Conservation (phyloP, 2,113 vertebrate species). For the Ptilorrhoa leucosticta region DNA sequence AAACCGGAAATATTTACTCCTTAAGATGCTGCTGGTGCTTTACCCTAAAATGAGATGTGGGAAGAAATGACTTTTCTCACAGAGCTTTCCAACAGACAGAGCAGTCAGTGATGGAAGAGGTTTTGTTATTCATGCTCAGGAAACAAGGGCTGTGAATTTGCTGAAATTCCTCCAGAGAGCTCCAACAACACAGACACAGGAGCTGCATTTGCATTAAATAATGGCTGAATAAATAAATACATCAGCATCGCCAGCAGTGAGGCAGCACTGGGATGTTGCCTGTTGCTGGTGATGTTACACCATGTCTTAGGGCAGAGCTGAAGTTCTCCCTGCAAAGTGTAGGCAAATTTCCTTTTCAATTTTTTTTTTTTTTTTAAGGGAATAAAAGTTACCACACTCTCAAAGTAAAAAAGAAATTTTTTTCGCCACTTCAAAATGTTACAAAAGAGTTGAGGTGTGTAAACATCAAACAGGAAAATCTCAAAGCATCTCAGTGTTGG, state of each 20-base stretch:
- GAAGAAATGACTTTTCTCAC: neutral
- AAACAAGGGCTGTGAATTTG: neutral
- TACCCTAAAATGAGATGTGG: rapidly evolving
- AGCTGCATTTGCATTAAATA: neutral
- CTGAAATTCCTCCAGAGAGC: neutral
- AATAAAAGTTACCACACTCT: neutral
- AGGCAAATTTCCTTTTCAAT: neutral
- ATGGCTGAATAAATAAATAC: neutral
- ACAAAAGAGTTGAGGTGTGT: neutral
- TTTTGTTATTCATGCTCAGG: neutral
- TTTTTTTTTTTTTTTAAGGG: neutral
- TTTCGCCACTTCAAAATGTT: neutral
- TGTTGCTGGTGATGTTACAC: neutral
- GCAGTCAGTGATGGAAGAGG: neutral
- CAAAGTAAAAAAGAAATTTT: neutral
- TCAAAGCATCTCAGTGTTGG: neutral
- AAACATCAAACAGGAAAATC: neutral
- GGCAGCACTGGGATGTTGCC: no score
- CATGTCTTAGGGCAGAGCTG: neutral
- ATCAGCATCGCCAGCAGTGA: neutral
- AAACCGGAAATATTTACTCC: neutral
- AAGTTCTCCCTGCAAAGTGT: neutral
- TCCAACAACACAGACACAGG: neutral
- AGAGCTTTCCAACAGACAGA: neutral
- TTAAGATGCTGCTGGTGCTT: neutral